phyloP scores from a whole-genome alignment of 2,888 invertebrate genomes.

The Drosophila vallismaia region DNA sequence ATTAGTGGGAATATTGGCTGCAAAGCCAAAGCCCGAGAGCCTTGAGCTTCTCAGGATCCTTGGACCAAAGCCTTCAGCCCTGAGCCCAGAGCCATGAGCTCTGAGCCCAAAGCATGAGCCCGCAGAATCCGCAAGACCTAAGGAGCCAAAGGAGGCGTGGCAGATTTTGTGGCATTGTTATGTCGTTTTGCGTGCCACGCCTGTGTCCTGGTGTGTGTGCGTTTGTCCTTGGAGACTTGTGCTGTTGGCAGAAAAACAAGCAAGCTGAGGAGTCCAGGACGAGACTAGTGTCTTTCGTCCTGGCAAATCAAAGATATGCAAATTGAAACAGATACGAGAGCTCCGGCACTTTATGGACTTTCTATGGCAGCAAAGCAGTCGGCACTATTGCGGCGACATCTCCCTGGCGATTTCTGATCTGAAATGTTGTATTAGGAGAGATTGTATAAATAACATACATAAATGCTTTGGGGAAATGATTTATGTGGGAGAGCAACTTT shows the following conservation, averaged over 20 bases:
- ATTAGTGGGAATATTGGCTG: constrained; percentile 71
- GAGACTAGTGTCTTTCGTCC: constrained; percentile 25
- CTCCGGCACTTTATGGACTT: constrained; percentile 61
- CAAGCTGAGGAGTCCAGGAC: constrained; percentile 25
- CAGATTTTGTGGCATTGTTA: constrained; percentile 63
- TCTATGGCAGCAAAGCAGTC: constrained; percentile 57
- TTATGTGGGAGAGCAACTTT: constrained; percentile 67
- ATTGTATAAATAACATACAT: constrained; percentile 71
- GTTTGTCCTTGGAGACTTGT: constrained; percentile 64
- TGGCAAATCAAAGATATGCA: constrained; percentile 78
- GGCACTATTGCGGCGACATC: constrained; percentile 69
- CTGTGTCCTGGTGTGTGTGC: constrained; percentile 36
- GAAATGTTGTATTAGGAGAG: constrained; percentile 57
- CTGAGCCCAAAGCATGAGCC: constrained; percentile 37
- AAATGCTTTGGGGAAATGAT: constrained; percentile 74
- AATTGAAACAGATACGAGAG: constrained; percentile 76
- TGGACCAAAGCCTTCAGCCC: constrained; percentile 2
- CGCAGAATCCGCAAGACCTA: constrained; percentile 33
- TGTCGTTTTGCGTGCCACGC: background rate
- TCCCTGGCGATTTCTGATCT: constrained; percentile 58
- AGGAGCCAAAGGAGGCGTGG: constrained; percentile 27
- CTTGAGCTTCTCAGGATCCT: constrained; percentile 14
- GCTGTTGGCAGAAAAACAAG: constrained; percentile 52
- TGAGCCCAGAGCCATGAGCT: constrained; percentile 17
- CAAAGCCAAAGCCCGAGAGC: constrained; percentile 54